Evolutionary conservation across 2,888 invertebrate genomes (phyloP).

Genomic region (Acanthosepion esculentum): DNA sequence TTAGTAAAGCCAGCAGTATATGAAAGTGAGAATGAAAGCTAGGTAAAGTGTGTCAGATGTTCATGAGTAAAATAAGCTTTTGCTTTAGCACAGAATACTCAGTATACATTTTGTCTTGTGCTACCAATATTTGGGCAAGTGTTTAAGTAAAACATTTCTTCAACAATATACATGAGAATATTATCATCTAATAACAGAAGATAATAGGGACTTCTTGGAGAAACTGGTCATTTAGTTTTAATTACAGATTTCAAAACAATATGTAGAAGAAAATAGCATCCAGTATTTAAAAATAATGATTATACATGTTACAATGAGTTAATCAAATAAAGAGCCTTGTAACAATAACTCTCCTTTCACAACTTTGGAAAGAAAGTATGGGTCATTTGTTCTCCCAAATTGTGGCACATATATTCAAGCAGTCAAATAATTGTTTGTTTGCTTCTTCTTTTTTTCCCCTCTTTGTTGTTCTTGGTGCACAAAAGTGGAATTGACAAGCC

Average conservation of each 20-base stretch:
- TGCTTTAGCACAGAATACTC: background rate
- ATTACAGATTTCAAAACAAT: background rate
- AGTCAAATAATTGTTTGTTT: too few relatives aligned
- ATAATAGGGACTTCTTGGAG: background rate
- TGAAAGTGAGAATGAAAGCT: background rate
- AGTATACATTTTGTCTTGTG: background rate
- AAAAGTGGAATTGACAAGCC: too few relatives aligned
- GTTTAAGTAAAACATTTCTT: background rate
- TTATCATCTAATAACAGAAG: background rate
- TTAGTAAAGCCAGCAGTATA: background rate
- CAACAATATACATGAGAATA: background rate
- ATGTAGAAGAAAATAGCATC: background rate
- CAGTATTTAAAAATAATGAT: background rate
- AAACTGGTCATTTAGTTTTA: background rate
- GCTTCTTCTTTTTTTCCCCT: too few relatives aligned
- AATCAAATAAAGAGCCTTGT: too few relatives aligned
- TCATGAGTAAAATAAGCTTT: slow-evolving; percentile 13
- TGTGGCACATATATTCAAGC: too few relatives aligned
- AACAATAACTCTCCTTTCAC: too few relatives aligned
- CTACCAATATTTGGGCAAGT: background rate
- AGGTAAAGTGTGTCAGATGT: slow-evolving; percentile 14
- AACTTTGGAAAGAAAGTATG: too few relatives aligned
- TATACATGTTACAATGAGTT: too few relatives aligned
- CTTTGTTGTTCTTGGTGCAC: too few relatives aligned
- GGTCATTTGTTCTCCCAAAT: too few relatives aligned